These are phyloP conservation scores for Caenorhabditis wallacei DNA, from an alignment of 2,888 invertebrate genomes.

Conservation along the genomic window DNA sequence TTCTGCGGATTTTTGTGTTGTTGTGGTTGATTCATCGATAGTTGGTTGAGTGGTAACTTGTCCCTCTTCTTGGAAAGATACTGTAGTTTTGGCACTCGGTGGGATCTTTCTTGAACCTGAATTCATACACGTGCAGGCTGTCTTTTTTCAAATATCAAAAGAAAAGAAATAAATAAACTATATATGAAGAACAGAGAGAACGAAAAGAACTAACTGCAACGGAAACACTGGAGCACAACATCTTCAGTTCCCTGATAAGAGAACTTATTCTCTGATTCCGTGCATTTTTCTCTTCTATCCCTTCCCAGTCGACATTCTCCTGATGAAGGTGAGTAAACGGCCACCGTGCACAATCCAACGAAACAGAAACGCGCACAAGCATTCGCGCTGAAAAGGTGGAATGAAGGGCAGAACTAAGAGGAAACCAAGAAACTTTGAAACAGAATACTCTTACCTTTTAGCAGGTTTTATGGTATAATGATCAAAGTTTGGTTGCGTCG, in stretches of 20 bases:
- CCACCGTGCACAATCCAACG: constrained; percentile 78
- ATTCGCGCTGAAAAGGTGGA: constrained; percentile 74
- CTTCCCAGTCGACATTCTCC: constrained; percentile 72
- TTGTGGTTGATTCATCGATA: constrained; percentile 35
- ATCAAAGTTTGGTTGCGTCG: constrained; percentile 65
- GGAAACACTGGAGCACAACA: constrained; percentile 78
- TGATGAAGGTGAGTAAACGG: constrained; percentile 75
- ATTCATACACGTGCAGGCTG: constrained; percentile 20
- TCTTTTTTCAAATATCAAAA: not conserved
- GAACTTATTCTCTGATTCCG: constrained; percentile 61
- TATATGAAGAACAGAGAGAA: constrained; percentile 43
- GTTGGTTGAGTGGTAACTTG: constrained; percentile 56
- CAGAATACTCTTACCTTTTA: constrained; percentile 67
- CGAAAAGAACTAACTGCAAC: constrained; percentile 77
- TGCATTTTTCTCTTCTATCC: constrained; percentile 64
- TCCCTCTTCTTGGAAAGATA: constrained; percentile 56
- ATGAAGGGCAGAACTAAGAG: constrained; percentile 12
- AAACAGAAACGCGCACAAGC: constrained; percentile 81
- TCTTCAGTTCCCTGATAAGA: constrained; percentile 65
- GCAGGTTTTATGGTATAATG: constrained; percentile 68
- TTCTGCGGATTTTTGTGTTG: constrained; percentile 34
- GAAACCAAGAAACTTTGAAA: constrained; percentile 17
- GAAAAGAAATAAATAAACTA: constrained; percentile 22
- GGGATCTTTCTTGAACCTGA: constrained; percentile 50
- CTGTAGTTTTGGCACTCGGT: constrained; percentile 47